These are phyloP conservation scores for Cuculus canorus DNA, from an alignment of 2,797 vertebrate genomes.

Conservation along the genomic window DNA sequence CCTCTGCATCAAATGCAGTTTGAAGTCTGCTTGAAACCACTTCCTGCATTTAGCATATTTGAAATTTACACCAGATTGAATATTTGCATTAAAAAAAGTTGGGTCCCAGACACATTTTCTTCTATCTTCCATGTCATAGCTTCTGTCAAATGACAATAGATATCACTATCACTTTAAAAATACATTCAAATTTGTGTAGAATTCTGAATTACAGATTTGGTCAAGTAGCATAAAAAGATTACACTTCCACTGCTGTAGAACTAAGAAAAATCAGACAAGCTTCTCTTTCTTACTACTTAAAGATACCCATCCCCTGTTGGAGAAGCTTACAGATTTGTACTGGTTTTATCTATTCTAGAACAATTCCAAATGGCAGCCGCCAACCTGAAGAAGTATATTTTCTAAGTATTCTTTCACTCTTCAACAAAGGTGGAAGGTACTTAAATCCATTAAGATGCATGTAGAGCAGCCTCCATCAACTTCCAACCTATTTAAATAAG, in stretches of 20 bases:
- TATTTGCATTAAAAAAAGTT: not conserved
- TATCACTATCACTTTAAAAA: slow-evolving; percentile 24
- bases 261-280: slow-evolving; percentile 37
- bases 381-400: slow-evolving; percentile 11
- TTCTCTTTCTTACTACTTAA: slow-evolving; percentile 57
- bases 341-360: slow-evolving; percentile 56
- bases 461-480: slow-evolving; percentile 22
- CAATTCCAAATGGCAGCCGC: slow-evolving; percentile 4
- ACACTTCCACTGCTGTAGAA: not conserved
- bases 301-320: slow-evolving; percentile 9
- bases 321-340: slow-evolving; percentile 43
- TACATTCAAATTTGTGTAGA: not conserved
- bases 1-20: not conserved
- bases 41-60: not conserved
- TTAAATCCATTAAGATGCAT: slow-evolving; percentile 25
- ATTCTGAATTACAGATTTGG: slow-evolving; percentile 44
- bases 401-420: slow-evolving; percentile 19
- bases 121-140: not conserved
- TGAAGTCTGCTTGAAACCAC: slow-evolving; percentile 1
- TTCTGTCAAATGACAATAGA: slow-evolving; percentile 4
- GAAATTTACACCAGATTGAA: not conserved
- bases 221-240: slow-evolving; percentile 40
- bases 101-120: not conserved
- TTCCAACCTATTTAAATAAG: slow-evolving; percentile 35
- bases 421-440: not conserved